Conservation (phyloP, 2,888 invertebrate genomes). For the Lampropteryx suffumata region DNA sequence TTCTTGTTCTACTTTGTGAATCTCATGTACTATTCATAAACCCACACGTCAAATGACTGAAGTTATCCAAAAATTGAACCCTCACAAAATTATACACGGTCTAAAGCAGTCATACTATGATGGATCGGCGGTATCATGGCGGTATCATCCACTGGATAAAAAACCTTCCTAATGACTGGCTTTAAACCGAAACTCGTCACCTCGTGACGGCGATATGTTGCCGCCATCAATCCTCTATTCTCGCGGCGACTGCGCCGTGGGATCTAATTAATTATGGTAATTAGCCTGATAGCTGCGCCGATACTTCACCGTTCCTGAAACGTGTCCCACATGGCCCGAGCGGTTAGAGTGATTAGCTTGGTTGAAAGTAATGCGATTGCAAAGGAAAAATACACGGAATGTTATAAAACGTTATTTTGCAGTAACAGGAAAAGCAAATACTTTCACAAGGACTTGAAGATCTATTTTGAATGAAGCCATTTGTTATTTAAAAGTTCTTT, state of each 20-base stretch:
- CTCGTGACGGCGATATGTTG: conserved; percentile 75
- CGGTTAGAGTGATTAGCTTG: conserved; percentile 23
- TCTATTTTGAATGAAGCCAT: neutral
- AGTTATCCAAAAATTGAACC: neutral
- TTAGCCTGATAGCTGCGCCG: conserved; percentile 57
- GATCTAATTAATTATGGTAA: conserved; percentile 81
- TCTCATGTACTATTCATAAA: no score
- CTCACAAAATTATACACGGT: conserved; percentile 54
- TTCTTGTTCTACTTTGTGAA: no score
- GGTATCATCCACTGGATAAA: conserved; percentile 61
- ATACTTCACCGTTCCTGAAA: conserved; percentile 16
- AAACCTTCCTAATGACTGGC: conserved; percentile 72
- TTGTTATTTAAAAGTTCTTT: no score
- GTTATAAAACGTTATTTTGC: no score
- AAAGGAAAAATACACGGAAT: no score
- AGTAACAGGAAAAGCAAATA: no score
- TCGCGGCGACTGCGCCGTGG: conserved; percentile 70
- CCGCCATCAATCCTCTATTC: conserved; percentile 77
- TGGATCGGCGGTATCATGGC: conserved; percentile 67
- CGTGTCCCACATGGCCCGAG: conserved; percentile 24
- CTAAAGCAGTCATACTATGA: conserved; percentile 52
- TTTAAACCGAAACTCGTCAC: conserved; percentile 71
- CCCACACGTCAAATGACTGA: neutral
- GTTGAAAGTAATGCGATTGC: neutral
- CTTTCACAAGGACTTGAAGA: neutral